These are phyloP conservation scores for Enteromius radiatus DNA, from an alignment of 2,797 vertebrate genomes.

Conservation along the genomic window DNA sequence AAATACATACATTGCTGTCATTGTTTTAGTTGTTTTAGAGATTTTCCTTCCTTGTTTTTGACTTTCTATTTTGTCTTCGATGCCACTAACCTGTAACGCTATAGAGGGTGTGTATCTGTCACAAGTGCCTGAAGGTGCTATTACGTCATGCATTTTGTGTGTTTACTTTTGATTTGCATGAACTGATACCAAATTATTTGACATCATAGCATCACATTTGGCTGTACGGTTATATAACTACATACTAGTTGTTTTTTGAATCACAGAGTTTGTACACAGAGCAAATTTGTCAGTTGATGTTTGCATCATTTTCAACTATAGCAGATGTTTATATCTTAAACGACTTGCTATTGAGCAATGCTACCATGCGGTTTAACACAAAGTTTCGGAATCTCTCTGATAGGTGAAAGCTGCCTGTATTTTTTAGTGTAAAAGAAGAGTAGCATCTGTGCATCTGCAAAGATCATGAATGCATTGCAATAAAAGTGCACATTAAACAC, in stretches of 20 bases:
- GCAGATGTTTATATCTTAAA: not conserved
- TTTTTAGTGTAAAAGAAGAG: not conserved
- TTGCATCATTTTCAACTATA: no score
- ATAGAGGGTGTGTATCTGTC: conserved; percentile 6
- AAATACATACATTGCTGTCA: not conserved
- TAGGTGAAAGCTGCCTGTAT: not conserved
- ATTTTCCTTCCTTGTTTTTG: not conserved
- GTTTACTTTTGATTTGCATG: conserved; percentile 27
- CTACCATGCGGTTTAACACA: not conserved
- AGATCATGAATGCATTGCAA: not conserved
- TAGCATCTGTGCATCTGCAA: not conserved
- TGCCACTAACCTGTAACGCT: not conserved
- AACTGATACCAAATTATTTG: conserved; percentile 24
- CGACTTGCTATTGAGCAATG: not conserved
- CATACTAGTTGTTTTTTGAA: not conserved
- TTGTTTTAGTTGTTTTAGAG: not conserved
- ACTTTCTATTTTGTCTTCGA: not conserved
- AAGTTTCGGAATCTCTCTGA: not conserved
- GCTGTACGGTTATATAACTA: not conserved
- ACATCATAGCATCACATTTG: not conserved
- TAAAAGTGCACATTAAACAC: not conserved
- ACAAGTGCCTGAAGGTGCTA: not conserved
- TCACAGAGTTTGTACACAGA: no score
- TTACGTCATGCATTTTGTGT: conserved; percentile 17
- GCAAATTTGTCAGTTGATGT: no score